A percentile compares a stretch with the other conserved stretches of the same genome.
phyloP scores from a whole-genome alignment of 2,113 vertebrate genomes.

The Cacatua alba region DNA sequence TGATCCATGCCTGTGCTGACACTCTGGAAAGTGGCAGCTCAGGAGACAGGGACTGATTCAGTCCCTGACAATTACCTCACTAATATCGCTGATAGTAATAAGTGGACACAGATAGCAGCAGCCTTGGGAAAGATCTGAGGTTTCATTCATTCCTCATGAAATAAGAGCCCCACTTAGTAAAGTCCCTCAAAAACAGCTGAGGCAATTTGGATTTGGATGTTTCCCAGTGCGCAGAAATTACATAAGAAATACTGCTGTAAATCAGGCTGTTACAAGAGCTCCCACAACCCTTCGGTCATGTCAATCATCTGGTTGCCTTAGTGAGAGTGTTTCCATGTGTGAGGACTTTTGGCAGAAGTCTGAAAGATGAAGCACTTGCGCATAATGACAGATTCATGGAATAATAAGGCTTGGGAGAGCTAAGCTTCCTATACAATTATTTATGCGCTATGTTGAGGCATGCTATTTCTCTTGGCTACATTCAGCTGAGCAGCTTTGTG shows the following conservation, averaged over 20 bases:
- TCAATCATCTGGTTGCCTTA: slow-evolving; percentile 28
- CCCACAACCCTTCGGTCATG: background rate
- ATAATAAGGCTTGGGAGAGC: background rate
- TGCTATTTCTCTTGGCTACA: background rate
- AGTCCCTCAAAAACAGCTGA: background rate
- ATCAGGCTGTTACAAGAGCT: slow-evolving; percentile 2
- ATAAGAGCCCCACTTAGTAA: background rate
- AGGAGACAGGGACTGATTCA: background rate
- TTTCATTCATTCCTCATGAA: background rate
- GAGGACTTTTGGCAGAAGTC: slow-evolving; percentile 30
- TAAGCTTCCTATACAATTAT: background rate
- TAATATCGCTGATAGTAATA: background rate
- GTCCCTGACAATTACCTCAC: background rate
- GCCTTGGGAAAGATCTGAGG: background rate
- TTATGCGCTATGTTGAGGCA: background rate
- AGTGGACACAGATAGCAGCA: background rate
- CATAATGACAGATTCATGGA: slow-evolving; percentile 17
- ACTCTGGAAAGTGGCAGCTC: background rate
- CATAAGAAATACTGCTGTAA: background rate
- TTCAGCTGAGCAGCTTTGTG: background rate
- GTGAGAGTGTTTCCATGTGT: background rate
- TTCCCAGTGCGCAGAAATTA: background rate
- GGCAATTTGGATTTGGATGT: background rate
- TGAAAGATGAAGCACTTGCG: slow-evolving; percentile 18
- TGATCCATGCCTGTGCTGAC: background rate